phyloP scores from a whole-genome alignment of 2,888 invertebrate genomes.

The Celastrina argiolus region DNA sequence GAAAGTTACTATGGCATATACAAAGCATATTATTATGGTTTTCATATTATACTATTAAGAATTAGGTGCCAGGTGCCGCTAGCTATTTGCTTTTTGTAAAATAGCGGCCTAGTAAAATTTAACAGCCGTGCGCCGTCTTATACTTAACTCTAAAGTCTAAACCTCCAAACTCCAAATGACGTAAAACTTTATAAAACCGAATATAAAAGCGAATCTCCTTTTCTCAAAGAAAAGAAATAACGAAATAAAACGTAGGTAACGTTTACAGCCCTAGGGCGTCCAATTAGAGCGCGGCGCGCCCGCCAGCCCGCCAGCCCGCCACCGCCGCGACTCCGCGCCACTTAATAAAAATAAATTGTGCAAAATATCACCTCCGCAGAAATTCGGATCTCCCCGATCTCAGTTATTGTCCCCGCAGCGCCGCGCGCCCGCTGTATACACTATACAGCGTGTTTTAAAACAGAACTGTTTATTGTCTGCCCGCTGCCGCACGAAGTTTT shows the following conservation, averaged over 20 bases:
- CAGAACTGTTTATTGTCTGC: constrained; percentile 7
- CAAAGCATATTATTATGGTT: too few species aligned
- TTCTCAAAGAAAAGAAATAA: not conserved
- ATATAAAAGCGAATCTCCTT: not conserved
- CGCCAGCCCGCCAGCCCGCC: constrained; percentile 30
- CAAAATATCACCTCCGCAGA: constrained; percentile 39
- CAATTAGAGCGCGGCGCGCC: constrained; percentile 31
- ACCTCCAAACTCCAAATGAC: not conserved
- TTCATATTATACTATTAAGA: too few species aligned
- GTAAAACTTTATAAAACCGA: not conserved
- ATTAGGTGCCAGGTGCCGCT: too few species aligned
- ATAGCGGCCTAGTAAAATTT: too few species aligned
- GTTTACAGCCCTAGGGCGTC: constrained; percentile 28
- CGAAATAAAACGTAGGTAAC: not conserved
- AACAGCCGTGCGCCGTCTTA: not conserved
- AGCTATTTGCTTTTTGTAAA: too few species aligned
- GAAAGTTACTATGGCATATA: too few species aligned
- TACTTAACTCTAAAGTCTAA: not conserved
- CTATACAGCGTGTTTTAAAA: not conserved
- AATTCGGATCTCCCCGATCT: constrained; percentile 25
- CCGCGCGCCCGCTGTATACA: not conserved
- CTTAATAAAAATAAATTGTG: constrained; percentile 51
- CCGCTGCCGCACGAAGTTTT: not conserved
- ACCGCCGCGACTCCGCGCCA: constrained; percentile 38
- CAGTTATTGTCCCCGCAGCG: constrained; percentile 15